Percentiles rank a stretch among this genome's conserved stretches.
Conservation (phyloP, 1,140 invertebrate species). For the Nasonia vitripennis region DNA sequence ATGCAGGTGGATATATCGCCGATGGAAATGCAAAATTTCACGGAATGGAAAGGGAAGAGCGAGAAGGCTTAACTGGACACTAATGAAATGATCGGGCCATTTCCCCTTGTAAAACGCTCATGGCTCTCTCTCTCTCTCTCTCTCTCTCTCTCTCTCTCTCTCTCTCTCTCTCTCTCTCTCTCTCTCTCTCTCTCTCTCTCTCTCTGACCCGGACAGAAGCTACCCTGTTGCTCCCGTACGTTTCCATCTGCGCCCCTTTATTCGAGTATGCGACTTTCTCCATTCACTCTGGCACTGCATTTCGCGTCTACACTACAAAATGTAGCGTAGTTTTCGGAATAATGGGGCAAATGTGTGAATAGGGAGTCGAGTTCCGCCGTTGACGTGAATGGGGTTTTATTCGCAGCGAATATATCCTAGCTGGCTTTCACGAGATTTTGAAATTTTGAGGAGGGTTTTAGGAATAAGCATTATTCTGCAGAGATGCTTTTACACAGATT, state of each 20-base stretch:
- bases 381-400: neutral
- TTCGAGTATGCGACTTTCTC: neutral
- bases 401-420: neutral
- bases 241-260: neutral
- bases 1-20: slow-evolving; percentile 32
- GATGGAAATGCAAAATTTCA: slow-evolving; percentile 50
- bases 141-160: neutral
- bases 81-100: slow-evolving; percentile 54
- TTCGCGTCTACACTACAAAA: neutral
- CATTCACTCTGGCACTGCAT: neutral
- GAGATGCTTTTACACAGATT: too few species aligned
- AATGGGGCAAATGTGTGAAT: neutral
- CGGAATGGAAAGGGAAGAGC: neutral
- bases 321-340: neutral
- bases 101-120: slow-evolving; percentile 45
- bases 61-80: slow-evolving; percentile 43
- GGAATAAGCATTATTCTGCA: neutral
- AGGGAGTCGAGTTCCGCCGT: neutral
- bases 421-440: neutral
- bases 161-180: neutral
- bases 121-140: neutral
- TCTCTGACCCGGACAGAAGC: neutral
- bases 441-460: neutral
- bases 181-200: neutral
- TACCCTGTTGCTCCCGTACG: neutral